Base-by-base conservation (phyloP, 92 coral and sea anemone species). In the Porites cylindrica region DNA sequence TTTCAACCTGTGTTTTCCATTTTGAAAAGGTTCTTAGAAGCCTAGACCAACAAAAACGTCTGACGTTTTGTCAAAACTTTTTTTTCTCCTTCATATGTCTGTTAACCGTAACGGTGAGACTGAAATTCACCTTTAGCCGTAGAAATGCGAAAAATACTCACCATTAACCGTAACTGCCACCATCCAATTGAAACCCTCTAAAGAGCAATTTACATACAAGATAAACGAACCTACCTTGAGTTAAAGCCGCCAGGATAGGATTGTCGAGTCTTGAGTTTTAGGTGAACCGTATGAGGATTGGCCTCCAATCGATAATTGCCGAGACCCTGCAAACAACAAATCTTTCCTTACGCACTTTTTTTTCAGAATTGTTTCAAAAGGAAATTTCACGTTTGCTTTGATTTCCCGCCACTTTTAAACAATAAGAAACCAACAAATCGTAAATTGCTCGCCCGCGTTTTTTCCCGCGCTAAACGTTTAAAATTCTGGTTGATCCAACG, bases 201-300 rank as follows among this genome's bases (percentile, higher is more conserved):
- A 0, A 59, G 3, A 59, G 63, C 47, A 38, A 38, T 38, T 38
- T 38, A 38, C 7, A 29, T 38, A 38, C 5, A 38, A 38, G 47
- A 38, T 38, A 38, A 38, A 0, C 16, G 61, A 56, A 3, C 66
- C 24, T 43, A 82, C 85, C 85, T 82, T 16, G 85, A 56, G 51
- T 26, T 58, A 32, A 82, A 70, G 85, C 85, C 69, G 38, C 85
- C 61, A 9, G 23, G 68, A 5, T 70, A 77, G 21, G 85, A 4
- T 8, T 70, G 78, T 3, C 77, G 85, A 8, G 85, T 82, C 85
- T 82, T 56, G 78, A 82, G 85, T 3, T 82, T 82, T 58, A 82
- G 77, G 59, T 82, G 77, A 17, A 82, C 85, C 2, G 78, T 82
- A 16, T 82, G 85, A 29, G 85, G 85, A 50, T 82, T 59, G 2